Conservation (phyloP, 2,113 vertebrate genomes). For the Amphiprion ocellaris region DNA sequence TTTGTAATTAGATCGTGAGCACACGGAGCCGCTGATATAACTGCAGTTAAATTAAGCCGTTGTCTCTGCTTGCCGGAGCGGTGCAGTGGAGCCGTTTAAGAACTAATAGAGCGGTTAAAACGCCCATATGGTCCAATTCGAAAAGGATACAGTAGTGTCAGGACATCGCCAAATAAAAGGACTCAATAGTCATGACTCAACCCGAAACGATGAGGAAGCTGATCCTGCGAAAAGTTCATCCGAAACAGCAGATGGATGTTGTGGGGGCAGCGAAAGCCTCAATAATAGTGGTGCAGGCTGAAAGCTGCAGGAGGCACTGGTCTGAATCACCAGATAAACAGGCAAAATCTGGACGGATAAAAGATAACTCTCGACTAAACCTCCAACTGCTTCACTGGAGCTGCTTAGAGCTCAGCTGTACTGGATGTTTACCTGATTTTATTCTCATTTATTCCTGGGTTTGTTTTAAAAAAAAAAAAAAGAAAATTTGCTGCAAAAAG, state of each 20-base stretch:
- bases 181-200: slow-evolving; percentile 8
- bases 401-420: background rate
- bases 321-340: slow-evolving; percentile 45
- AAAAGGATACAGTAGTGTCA: background rate
- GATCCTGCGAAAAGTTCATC: slow-evolving; percentile 19
- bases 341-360: slow-evolving; percentile 22
- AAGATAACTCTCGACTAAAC: slow-evolving; percentile 16
- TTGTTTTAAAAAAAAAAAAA: too few species aligned
- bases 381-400: slow-evolving; percentile 18
- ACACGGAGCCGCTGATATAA: slow-evolving; percentile 48
- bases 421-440: background rate
- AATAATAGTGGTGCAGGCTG: background rate
- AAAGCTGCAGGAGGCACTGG: slow-evolving; percentile 16
- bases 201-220: background rate
- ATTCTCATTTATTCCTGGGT: background rate
- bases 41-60: slow-evolving; percentile 58
- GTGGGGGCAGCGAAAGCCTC: slow-evolving; percentile 28
- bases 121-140: slow-evolving; percentile 20
- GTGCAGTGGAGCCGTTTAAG: slow-evolving; percentile 47
- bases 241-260: slow-evolving; percentile 35
- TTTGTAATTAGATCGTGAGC: slow-evolving; percentile 66
- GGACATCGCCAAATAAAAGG: slow-evolving; percentile 13
- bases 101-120: slow-evolving; percentile 40
- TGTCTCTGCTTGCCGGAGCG: slow-evolving; percentile 33
- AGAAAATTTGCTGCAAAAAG: too few species aligned